Base-by-base conservation (phyloP, 2,113 vertebrate genomes). In the Martes martes region DNA sequence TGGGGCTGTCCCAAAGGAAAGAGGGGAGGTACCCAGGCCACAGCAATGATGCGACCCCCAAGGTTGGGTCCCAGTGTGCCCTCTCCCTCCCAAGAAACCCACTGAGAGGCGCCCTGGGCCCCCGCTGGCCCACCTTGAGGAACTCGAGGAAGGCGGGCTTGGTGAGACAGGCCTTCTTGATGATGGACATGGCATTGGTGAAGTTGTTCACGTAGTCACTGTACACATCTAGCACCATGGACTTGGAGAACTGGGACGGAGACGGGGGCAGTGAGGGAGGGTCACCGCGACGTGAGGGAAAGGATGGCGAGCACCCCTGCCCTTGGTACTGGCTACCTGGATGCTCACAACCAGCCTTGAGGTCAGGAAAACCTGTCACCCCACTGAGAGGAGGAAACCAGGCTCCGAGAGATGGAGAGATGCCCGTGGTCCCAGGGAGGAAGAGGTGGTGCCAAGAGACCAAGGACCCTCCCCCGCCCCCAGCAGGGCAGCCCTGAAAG, bases 161-260 rank as follows among this genome's bases (percentile, higher is more conserved):
- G 97, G 99, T 99, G 97, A 99, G 98, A 84, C 99, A 99, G 6
- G 99, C 99, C 97, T 99, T 99, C 98, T 99, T 99, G 96, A 99
- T 99, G 81, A 99, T 98, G 2, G 99, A 99, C 99, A 99, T 99
- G 98, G 99, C 99, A 0, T 98, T 99, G 97, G 99, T 99, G 98
- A 99, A 99, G 98, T 99, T 99, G 98, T 99, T 99, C 97, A 99
- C 99, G 0, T 99, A 99, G 47, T 99, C 99, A 0, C 99, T 99
- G 98, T 99, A 99, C 8, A 99, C 99, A 0, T 99, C 99, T 73
- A 99, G 98, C 92, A 99, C 99, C 99, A 99, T 99, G 7, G 99
- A 99, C 98, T 99, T 99, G 97, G 99, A 99, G 97, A 99, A 99
- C 99, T 99, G 52, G 36, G 91, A 61, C 7, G 10, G n/a, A 95